A percentile compares a stretch with the other conserved stretches of the same genome.
These are phyloP conservation scores for Phyllostomus hastatus DNA, from an alignment of 2,113 vertebrate genomes.

Conservation along the genomic window DNA sequence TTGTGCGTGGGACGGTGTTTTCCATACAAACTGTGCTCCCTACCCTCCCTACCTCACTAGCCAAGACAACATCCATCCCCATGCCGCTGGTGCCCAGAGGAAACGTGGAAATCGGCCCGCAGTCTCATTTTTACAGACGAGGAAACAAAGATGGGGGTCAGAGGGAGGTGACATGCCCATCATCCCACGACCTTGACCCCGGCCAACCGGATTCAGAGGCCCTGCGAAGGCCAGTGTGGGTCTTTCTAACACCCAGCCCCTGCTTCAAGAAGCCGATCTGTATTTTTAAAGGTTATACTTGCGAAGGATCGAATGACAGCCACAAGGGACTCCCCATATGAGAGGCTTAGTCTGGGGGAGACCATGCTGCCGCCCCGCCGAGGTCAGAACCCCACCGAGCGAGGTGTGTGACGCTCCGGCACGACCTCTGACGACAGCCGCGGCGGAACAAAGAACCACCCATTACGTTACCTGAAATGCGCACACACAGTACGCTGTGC, in stretches of 20 bases:
- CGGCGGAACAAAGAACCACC: neutral
- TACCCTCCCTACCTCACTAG: neutral
- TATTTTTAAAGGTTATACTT: neutral
- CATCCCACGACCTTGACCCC: neutral
- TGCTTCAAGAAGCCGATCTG: neutral
- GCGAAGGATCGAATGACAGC: neutral
- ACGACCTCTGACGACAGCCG: neutral
- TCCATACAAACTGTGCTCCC: neutral
- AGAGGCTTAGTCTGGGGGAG: neutral
- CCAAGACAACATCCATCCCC: neutral
- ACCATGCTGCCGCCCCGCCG: accelerated
- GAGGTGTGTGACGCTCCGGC: neutral
- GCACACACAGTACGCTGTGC: neutral
- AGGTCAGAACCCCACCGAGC: neutral
- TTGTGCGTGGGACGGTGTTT: neutral
- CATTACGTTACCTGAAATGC: neutral
- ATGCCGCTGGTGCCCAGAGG: neutral
- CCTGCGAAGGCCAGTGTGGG: neutral
- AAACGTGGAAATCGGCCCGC: neutral
- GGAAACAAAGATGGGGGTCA: neutral
- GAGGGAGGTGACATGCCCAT: neutral
- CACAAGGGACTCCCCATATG: neutral
- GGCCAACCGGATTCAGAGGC: neutral
- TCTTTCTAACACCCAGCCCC: neutral
- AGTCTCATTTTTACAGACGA: neutral